phyloP scores from a whole-genome alignment of 2,113 vertebrate species.

The Butastur rufipennis region DNA sequence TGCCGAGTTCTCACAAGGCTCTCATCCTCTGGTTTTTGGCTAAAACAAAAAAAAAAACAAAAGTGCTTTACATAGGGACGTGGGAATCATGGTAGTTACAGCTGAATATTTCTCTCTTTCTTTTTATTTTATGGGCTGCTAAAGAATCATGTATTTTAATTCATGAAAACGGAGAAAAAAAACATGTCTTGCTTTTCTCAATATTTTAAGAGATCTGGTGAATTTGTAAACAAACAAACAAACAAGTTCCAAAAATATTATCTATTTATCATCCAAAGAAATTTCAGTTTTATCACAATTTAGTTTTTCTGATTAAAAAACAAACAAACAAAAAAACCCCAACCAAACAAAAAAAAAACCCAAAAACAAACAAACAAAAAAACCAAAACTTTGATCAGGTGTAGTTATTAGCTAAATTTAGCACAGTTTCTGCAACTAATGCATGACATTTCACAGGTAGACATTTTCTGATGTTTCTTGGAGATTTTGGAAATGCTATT shows the following conservation, averaged over 20 bases:
- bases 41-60: not conserved
- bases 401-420: not conserved
- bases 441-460: not conserved
- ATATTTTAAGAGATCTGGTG: not conserved
- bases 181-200: not conserved
- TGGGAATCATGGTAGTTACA: not conserved
- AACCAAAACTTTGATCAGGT: not conserved
- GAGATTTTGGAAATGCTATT: not conserved
- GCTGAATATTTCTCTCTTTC: not conserved
- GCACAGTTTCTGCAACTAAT: not conserved
- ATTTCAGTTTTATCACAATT: not conserved
- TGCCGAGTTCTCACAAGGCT: not conserved
- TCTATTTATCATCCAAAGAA: not conserved
- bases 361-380: too few relatives aligned
- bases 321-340: not conserved
- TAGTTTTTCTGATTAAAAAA: not conserved
- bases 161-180: not conserved
- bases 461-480: not conserved
- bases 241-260: not conserved
- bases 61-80: not conserved
- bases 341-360: too few relatives aligned
- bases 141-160: not conserved
- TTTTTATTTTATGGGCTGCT: not conserved
- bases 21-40: not conserved
- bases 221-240: not conserved